Base-by-base conservation (phyloP, 1,140 invertebrate species). In the Notospermus geniculatus region DNA sequence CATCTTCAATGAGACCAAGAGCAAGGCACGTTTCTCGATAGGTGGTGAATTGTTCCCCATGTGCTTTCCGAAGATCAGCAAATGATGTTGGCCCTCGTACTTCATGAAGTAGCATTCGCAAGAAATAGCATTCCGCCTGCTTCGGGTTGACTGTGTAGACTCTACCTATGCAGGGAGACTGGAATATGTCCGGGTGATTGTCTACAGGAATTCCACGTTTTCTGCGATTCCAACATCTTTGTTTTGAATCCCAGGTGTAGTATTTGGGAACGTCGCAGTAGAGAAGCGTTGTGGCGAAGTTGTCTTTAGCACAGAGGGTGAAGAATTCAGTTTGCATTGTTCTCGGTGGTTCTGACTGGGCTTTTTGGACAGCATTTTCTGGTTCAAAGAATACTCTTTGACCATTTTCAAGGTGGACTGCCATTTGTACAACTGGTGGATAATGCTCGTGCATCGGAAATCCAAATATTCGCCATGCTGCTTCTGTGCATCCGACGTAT, bases 281-380 rank as follows among this genome's bases (percentile, higher is more conserved):
- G 5, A 72, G 57, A 25, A 78, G 53, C 25, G 66, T 77, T 59
- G 29, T 59, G 28, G 74, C 75, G 71, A 74, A 75, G 2, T 25
- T 19, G 63, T 74, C 70, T 13, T 64, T 63, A 7, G 4, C 4
- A n/a, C 46, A 50, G 4, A 50, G 25, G n/a, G 46, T 23, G 62
- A 82, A 82, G 67, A 83, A 83, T 19, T 61, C 70, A 29, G 71
- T 75, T 9, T 7, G 46, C 5, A n/a, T 50, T 4, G 46, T 50
- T 23, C n/a, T 5, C n/a, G 46, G 46, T 23, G 46, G 46, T 50
- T 27, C 46, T 50, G 4, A 5, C 9, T 19, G 4, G 17, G 57
- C 63, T 22, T 77, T 43, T 54, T 30, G 43, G 11, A 62, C 64
- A 77, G 30, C 54, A 7, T 57, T 60, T 60, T 52, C 23, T 57